Evolutionary conservation across 1,140 invertebrate genomes (phyloP).

Genomic region (Leptopilina clavipes): DNA sequence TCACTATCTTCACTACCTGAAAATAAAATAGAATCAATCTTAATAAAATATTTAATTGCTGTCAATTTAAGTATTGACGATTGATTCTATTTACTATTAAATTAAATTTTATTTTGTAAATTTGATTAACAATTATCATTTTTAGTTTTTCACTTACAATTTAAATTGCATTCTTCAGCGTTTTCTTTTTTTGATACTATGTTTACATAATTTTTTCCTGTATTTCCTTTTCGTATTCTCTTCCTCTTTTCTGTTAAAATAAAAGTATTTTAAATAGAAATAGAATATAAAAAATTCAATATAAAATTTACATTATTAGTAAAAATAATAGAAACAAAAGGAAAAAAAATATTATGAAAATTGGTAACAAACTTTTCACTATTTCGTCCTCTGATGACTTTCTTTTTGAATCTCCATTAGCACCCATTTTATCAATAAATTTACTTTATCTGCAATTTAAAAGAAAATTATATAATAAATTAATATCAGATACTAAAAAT

Average conservation of each 20-base stretch:
- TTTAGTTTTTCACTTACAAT: neutral
- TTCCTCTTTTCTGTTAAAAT: neutral
- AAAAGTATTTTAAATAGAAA: neutral
- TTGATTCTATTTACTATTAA: too few relatives aligned
- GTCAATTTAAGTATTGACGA: too few relatives aligned
- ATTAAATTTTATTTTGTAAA: too few relatives aligned
- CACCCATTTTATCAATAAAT: neutral
- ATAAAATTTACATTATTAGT: neutral
- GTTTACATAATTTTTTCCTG: neutral
- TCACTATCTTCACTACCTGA: constrained; percentile 51
- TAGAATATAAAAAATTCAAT: neutral
- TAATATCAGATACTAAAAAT: too few relatives aligned
- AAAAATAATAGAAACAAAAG: too few relatives aligned
- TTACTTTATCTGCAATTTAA: neutral
- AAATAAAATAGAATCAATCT: neutral
- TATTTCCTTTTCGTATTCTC: neutral
- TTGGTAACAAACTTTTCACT: neutral
- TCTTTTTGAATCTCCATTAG: neutral
- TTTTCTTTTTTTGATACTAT: neutral
- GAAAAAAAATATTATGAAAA: too few relatives aligned
- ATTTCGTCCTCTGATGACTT: neutral
- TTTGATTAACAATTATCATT: too few relatives aligned
- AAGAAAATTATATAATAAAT: too few relatives aligned
- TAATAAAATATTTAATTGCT: neutral
- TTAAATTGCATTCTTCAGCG: neutral